These are phyloP conservation scores for Athrips mouffetella DNA, from an alignment of 2,888 invertebrate species.

Conservation along the genomic window DNA sequence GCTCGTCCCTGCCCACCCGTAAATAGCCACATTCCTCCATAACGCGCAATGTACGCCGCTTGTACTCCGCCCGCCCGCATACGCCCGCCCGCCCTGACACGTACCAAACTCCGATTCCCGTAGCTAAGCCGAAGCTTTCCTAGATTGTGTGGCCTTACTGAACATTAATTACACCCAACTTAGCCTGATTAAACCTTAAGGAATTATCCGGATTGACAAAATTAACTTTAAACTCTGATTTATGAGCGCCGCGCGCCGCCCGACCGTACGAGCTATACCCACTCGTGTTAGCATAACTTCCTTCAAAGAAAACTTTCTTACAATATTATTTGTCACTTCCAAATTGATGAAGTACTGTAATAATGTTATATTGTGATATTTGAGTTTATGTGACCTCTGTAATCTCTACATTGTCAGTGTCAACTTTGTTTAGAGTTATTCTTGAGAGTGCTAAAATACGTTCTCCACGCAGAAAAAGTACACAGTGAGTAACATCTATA, in stretches of 20 bases:
- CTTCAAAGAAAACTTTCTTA: not conserved
- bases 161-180: conserved; percentile 78
- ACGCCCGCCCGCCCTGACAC: conserved; percentile 32
- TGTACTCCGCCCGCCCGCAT: conserved; percentile 24
- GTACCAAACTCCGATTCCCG: conserved; percentile 57
- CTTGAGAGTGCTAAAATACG: no score
- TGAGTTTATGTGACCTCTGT: no score
- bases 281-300: conserved; percentile 13
- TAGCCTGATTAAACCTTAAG: conserved; percentile 78
- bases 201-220: conserved; percentile 78
- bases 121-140: conserved; percentile 71
- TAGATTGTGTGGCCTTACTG: conserved; percentile 76
- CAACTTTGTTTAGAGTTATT: no score
- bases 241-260: conserved; percentile 47
- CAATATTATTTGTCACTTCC: not conserved
- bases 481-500: no score
- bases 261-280: conserved; percentile 23
- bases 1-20: not conserved
- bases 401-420: not conserved
- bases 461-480: no score
- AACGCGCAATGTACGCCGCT: not conserved
- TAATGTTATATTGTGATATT: no score
- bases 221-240: conserved; percentile 78
- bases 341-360: no score
- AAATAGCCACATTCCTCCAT: conserved; percentile 9